Conservation (phyloP, 2,888 invertebrate species). For the Notocelia uddmanniana region DNA sequence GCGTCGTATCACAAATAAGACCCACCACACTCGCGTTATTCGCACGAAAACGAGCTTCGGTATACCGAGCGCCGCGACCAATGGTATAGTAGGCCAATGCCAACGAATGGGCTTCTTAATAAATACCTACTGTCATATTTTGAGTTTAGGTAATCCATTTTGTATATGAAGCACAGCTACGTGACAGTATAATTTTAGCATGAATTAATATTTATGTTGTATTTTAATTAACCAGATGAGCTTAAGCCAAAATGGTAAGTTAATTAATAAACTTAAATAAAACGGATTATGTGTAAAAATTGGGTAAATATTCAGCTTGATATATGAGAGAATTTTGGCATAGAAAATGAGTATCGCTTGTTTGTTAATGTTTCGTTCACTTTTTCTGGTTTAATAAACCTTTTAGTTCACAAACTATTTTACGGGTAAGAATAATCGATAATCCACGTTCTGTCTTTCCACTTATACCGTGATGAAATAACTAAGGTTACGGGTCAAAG, state of each 20-base stretch:
- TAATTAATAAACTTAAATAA: constrained; percentile 15
- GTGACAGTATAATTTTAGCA: constrained; percentile 10
- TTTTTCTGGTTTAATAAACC: too few relatives aligned
- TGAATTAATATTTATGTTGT: constrained; percentile 3
- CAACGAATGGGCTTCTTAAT: too few relatives aligned
- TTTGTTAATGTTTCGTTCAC: not conserved
- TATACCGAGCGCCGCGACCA: too few relatives aligned
- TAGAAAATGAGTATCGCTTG: not conserved
- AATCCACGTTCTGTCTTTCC: not conserved
- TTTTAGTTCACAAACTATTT: not conserved
- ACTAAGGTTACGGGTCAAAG: constrained; percentile 8
- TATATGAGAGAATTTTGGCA: not conserved
- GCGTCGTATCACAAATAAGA: not conserved
- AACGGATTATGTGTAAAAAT: constrained; percentile 26
- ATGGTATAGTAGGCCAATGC: too few relatives aligned
- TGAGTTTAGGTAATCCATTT: not conserved
- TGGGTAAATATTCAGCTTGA: constrained; percentile 22
- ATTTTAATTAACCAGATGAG: constrained; percentile 30
- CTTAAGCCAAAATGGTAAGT: constrained; percentile 21
- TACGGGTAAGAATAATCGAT: not conserved
- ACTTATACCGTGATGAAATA: too few relatives aligned
- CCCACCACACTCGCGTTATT: not conserved
- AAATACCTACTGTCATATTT: too few relatives aligned
- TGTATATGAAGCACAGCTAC: not conserved
- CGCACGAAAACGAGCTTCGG: not conserved